Evolutionary conservation across 2,888 invertebrate genomes (phyloP), one percentile per base, ranked within the genome.

Genomic region (Baronia brevicornis): DNA sequence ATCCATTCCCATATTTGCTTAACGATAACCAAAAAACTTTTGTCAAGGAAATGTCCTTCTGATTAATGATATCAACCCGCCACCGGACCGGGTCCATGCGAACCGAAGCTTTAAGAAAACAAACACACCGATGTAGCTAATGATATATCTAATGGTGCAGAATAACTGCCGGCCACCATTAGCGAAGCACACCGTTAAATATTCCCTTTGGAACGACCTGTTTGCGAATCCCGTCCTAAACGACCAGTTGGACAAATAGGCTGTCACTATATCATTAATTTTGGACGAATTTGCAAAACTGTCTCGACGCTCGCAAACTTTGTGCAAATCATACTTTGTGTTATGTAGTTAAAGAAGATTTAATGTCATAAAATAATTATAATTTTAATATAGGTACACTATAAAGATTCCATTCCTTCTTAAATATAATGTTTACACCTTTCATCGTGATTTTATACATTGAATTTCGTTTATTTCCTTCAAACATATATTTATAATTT

Each of bases 1-100:
- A 51, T 54, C 54, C 46, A 46, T 70, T 68, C 71, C 65, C 72
- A 69, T 77, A 71, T 79, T 79, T 77, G 75, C 72, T 69, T 67
- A 66, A 57, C 66, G 54, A 59, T 62, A 63, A 66, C 61, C 64
- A 75, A 71, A 70, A 70, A 66, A 66, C 70, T 68, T 72, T 77
- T 77, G 74, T 75, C 64, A 63, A 60, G 58, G 52, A 57, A 55
- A 46, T 58, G 47, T 52, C 53, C 52, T 54, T 41, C 39, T 78
- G 80, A 80, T 77, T 71, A 72, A 80, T 80, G 77, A 67, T 62
- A 42, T 61, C 58, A 72, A 70, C 70, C 66, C 63, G 56, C 54
- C 54, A 56, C 43, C 58, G 57, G 48, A 52, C 46, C 39, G 58
- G 61, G 66, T 64, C 66, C 47, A 28, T 49, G 42, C 53, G 66